Evolutionary conservation across 2,113 vertebrate genomes (phyloP).

Genomic region (Ammospiza nelsoni): DNA sequence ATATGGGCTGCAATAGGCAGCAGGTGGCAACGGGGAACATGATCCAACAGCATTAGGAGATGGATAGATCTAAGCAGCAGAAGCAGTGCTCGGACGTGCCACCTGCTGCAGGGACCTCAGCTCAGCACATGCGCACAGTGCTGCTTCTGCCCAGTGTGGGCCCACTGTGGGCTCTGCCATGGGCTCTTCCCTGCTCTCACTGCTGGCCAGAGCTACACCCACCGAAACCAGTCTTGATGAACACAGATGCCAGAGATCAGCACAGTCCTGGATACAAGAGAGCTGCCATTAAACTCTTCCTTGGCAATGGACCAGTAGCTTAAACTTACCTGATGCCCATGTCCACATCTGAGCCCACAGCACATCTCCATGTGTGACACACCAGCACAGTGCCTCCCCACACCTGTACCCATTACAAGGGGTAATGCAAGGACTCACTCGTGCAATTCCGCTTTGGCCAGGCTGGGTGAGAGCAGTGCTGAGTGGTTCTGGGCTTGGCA

Average conservation of each 20-base stretch:
- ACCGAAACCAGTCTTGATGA: background rate
- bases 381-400: rapidly evolving
- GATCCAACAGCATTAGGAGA: background rate
- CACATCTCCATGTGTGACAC: background rate
- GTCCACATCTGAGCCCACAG: background rate
- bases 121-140: rapidly evolving
- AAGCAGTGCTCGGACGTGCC: background rate
- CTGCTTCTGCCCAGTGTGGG: background rate
- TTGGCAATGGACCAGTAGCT: background rate
- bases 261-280: background rate
- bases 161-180: background rate
- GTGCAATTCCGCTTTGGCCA: background rate
- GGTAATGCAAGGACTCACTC: background rate
- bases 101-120: background rate
- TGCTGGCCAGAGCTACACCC: background rate
- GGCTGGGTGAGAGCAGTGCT: background rate
- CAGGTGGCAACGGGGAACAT: background rate
- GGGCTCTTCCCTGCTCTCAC: background rate
- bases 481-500: background rate
- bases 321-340: background rate
- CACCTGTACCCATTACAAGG: background rate
- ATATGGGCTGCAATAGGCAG: background rate
- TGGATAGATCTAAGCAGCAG: background rate
- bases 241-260: background rate
- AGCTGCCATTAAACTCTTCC: background rate